These are phyloP conservation scores for Uloborus plumipes DNA, from an alignment of 2,888 invertebrate genomes.

Conservation along the genomic window DNA sequence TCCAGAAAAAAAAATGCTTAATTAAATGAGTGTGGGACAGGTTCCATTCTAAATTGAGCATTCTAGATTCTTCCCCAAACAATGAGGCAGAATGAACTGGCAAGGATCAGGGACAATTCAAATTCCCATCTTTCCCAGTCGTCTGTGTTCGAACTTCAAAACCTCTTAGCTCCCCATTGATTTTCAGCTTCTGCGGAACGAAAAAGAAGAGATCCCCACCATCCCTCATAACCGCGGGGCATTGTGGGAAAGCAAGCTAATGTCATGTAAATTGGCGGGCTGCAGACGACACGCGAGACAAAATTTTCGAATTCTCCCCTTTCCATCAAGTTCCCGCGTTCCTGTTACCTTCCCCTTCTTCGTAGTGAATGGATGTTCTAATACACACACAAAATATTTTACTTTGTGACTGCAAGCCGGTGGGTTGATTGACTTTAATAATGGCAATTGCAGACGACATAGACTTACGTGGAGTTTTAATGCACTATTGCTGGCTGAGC, in stretches of 20 bases:
- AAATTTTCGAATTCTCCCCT: constrained; percentile 21
- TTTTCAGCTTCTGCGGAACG: constrained; percentile 48
- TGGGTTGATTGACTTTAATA: constrained; percentile 25
- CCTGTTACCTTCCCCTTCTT: constrained; percentile 1
- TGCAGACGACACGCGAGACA: constrained; percentile 55
- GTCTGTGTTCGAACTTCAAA: too few relatives aligned
- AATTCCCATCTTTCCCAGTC: too few relatives aligned
- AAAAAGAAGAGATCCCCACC: constrained; percentile 8
- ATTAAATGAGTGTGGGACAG: too few relatives aligned
- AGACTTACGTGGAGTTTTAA: too few relatives aligned
- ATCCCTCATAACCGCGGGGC: constrained; percentile 57
- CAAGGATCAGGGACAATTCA: too few relatives aligned
- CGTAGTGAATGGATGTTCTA: constrained; percentile 11
- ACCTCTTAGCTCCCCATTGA: constrained; percentile 29
- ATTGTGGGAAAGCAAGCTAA: constrained; percentile 57
- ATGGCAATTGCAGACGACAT: too few relatives aligned
- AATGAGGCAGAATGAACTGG: too few relatives aligned
- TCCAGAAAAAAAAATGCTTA: too few relatives aligned
- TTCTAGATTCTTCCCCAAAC: too few relatives aligned
- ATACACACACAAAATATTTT: constrained; percentile 40
- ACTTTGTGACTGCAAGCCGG: neutral
- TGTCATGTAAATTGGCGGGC: constrained; percentile 64
- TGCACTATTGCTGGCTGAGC: too few relatives aligned
- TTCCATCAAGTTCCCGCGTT: neutral
- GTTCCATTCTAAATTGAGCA: too few relatives aligned